Conservation (phyloP, 2,888 invertebrate genomes). For the Drosophila phalerata region DNA sequence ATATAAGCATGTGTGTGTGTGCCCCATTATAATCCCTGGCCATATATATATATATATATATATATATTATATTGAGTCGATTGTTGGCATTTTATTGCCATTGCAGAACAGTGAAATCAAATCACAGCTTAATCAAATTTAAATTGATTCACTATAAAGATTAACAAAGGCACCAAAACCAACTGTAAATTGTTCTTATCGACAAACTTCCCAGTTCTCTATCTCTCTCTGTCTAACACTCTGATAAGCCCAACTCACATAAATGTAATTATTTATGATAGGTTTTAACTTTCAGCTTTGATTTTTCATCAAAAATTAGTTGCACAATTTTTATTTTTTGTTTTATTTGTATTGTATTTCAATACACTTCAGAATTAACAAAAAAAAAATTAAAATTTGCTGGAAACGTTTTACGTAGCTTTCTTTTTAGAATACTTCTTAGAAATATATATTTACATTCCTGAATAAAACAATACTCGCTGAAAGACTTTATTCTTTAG, state of each 20-base stretch:
- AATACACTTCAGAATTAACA: neutral
- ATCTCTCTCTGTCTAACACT: neutral
- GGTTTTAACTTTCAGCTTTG: conserved; percentile 1
- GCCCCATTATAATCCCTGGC: conserved; percentile 36
- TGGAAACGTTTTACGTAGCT: neutral
- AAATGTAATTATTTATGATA: conserved; percentile 10
- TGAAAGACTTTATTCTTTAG: neutral
- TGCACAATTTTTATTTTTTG: neutral
- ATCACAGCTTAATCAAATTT: conserved; percentile 78
- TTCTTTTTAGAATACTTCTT: neutral
- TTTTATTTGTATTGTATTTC: neutral
- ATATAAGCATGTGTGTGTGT: neutral
- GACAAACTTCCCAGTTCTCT: neutral
- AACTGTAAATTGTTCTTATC: conserved; percentile 47
- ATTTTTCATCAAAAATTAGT: neutral
- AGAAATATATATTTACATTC: neutral
- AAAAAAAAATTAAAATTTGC: too few species aligned
- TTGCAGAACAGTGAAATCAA: conserved; percentile 20
- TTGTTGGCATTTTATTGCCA: conserved; percentile 9
- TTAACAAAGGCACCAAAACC: conserved; percentile 28
- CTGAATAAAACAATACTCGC: neutral
- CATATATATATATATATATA: conserved; percentile 21
- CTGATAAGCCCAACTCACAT: conserved; percentile 23
- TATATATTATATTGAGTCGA: neutral
- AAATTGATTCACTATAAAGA: conserved; percentile 69